Evolutionary conservation across 1,140 invertebrate genomes (phyloP), one percentile per base, ranked within the genome.

Genomic region (Drosophila mauritiana): DNA sequence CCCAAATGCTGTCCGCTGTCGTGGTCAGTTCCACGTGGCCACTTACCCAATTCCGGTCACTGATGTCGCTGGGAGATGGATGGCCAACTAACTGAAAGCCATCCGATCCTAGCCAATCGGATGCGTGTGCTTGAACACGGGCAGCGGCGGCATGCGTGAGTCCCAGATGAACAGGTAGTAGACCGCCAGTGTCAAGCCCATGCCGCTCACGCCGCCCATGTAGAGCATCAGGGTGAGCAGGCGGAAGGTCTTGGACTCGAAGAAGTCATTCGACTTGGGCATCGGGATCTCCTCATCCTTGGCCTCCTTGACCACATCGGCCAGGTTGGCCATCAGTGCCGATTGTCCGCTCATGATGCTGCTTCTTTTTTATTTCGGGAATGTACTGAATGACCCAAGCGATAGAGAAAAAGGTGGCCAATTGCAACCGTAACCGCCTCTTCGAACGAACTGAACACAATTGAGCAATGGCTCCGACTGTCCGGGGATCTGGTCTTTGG

Each of bases 121-220:
- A 78, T 92, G 91, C 54, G 86, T 82, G 46, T 92, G 91, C 77
- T 92, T 92, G 64, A 91, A 91, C 20, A 91, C 68, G 43, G 91
- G 91, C 52, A 92, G 57, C 5, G 90, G 88, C 39, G 91, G 91
- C 91, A 92, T 92, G 17, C 89, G 73, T 2, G 91, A 92, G 25
- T 92, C 91, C 91, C 91, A 92, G 34, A 92, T 91, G 52, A 92
- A 92, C 0, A 92, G 67, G 62, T 92, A 88, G 46, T 91, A 92
- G n/a, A 91, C 72, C 12, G 91, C 91, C 61, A 92, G 52, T 3
- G 89, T 64, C 10, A 92, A 63, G 1, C 91, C 91, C 70, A 92
- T 75, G 51, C 91, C 91, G 22, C 81, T 81, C 0, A 92, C 83
- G 1, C 91, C 91, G 39, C 84, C 88, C 85, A 92, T 91, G 15